Evolutionary conservation across 2,113 vertebrate genomes (phyloP).

Genomic region (Perca flavescens): DNA sequence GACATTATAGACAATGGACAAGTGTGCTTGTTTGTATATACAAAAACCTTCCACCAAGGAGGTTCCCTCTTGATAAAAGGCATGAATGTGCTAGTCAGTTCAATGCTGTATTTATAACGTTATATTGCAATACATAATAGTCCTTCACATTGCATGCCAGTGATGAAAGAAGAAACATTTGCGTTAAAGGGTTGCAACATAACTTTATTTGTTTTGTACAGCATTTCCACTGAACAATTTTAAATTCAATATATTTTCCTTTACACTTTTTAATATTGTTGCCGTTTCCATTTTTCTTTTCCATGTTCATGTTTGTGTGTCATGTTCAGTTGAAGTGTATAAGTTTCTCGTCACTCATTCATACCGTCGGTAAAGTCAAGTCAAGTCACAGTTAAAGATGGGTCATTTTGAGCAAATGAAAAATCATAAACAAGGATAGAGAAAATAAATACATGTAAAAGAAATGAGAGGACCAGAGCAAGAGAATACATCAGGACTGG

Average conservation of each 20-base stretch:
- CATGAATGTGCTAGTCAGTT: not conserved
- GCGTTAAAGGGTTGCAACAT: slow-evolving; percentile 78
- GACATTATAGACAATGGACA: too few relatives aligned
- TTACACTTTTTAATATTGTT: slow-evolving; percentile 81
- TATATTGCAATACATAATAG: not conserved
- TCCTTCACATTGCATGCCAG: not conserved
- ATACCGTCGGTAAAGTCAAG: slow-evolving; percentile 88
- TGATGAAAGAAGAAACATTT: slow-evolving; percentile 4
- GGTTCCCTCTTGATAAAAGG: not conserved
- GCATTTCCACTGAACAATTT: slow-evolving; percentile 82
- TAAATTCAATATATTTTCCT: slow-evolving; percentile 75
- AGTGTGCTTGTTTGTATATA: too few relatives aligned
- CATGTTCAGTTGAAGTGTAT: slow-evolving; percentile 83
- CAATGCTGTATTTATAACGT: not conserved
- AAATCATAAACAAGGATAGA: slow-evolving; percentile 64
- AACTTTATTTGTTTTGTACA: slow-evolving; percentile 82
- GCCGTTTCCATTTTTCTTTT: slow-evolving; percentile 63
- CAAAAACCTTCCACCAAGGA: not conserved
- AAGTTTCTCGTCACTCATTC: slow-evolving; percentile 86
- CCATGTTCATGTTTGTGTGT: slow-evolving; percentile 84
- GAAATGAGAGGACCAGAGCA: slow-evolving; percentile 79
- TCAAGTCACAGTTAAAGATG: slow-evolving; percentile 86
- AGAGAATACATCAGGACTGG: slow-evolving; percentile 70
- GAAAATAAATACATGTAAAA: slow-evolving; percentile 84
- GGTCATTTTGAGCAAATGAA: slow-evolving; percentile 78